Percentiles rank a stretch among this genome's conserved stretches.
Evolutionary conservation across 1,140 invertebrate species (phyloP).

Genomic region (Batillaria attramentaria): DNA sequence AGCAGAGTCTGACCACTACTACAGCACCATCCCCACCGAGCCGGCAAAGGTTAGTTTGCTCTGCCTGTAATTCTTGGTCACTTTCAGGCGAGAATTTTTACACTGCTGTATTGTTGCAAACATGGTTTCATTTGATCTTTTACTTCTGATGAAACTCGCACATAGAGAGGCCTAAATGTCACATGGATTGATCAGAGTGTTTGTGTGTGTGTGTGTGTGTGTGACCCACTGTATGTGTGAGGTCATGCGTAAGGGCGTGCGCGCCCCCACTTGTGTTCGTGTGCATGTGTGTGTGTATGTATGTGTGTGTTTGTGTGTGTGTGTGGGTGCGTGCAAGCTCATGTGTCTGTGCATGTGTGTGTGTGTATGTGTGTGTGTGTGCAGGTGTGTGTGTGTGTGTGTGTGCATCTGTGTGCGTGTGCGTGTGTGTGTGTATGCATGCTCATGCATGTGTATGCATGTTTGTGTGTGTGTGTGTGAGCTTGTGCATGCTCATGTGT

Average conservation of each 20-base stretch:
- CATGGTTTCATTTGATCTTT: too few species aligned
- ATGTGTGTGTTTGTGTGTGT: too few species aligned
- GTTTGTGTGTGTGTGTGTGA: not conserved
- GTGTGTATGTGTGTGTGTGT: not conserved
- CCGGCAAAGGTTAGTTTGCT: too few species aligned
- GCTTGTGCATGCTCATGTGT: too few species aligned
- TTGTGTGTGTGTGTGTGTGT: not conserved
- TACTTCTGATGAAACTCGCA: too few species aligned
- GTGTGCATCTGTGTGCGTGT: not conserved
- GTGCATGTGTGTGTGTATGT: slow-evolving; percentile 11
- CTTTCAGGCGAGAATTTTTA: too few species aligned
- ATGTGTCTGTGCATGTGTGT: not conserved
- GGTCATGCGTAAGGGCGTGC: not conserved
- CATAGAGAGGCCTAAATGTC: too few species aligned
- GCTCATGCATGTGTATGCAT: too few species aligned
- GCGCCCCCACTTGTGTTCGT: not conserved
- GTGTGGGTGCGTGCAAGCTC: too few species aligned
- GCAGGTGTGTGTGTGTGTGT: slow-evolving; percentile 2
- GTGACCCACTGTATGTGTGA: not conserved
- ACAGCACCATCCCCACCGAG: not conserved
- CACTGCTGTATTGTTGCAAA: too few species aligned
- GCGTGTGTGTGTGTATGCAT: slow-evolving; percentile 15
- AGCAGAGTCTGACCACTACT: slow-evolving; percentile 28
- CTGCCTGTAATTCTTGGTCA: too few species aligned
- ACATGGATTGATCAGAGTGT: too few species aligned